A percentile compares a stretch with the other conserved stretches of the same genome.
Evolutionary conservation across 1,140 invertebrate genomes (phyloP).

Genomic region (Bombus ignitus): DNA sequence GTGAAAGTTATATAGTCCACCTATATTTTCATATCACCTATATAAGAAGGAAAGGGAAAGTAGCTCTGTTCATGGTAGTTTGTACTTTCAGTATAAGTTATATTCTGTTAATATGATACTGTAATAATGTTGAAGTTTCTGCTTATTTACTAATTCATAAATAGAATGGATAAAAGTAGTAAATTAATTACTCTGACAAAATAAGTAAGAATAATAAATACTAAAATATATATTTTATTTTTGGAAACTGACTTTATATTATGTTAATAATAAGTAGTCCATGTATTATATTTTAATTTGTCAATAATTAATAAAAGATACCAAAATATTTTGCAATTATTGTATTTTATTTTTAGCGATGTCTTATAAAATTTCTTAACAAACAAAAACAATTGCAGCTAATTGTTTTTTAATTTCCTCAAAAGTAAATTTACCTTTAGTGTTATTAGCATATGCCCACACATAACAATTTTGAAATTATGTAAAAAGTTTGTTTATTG

Average conservation of each 20-base stretch:
- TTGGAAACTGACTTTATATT: conserved; percentile 18
- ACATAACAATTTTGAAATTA: background rate
- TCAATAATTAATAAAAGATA: conserved; percentile 38
- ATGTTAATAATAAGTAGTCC: background rate
- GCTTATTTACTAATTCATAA: conserved; percentile 42
- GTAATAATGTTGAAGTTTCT: conserved; percentile 37
- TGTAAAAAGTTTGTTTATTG: background rate
- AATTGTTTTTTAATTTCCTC: background rate
- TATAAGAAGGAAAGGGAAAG: conserved; percentile 52
- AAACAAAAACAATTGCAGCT: background rate
- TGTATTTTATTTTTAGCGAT: conserved; percentile 17
- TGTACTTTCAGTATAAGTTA: conserved; percentile 31
- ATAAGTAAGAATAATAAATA: conserved; percentile 16
- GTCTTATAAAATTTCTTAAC: background rate
- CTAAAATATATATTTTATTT: conserved; percentile 39
- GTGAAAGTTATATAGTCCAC: conserved; percentile 50
- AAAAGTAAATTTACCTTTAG: background rate
- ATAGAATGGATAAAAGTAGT: conserved; percentile 14
- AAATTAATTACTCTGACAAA: conserved; percentile 31
- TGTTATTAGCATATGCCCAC: background rate
- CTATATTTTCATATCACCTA: conserved; percentile 50
- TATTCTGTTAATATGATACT: conserved; percentile 35
- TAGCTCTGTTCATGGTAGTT: conserved; percentile 31
- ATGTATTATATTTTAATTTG: conserved; percentile 41
- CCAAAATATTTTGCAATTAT: conserved; percentile 18